Percentiles rank a stretch among this genome's conserved stretches.
These are phyloP conservation scores for Notamacropus eugenii DNA, from an alignment of 2,797 vertebrate genomes.

Conservation along the genomic window DNA sequence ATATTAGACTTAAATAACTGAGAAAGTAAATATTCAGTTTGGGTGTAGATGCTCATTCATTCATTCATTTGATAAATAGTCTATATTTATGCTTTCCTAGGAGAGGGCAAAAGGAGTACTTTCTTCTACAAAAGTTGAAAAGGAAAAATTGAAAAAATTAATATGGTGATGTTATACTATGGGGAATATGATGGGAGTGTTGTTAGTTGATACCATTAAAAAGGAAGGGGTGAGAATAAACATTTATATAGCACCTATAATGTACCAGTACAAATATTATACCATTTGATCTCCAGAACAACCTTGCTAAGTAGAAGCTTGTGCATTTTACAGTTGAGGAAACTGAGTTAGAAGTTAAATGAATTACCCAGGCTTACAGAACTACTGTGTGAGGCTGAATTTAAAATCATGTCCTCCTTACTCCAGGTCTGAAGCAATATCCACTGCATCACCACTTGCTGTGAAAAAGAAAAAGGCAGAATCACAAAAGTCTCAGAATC, in stretches of 20 bases:
- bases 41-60: not conserved
- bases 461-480: not conserved
- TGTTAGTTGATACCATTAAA: constrained; percentile 36
- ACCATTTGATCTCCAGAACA: not conserved
- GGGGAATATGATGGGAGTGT: constrained; percentile 25
- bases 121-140: not conserved
- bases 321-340: not conserved
- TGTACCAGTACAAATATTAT: not conserved
- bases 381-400: not conserved
- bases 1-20: not conserved
- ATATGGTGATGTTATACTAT: not conserved
- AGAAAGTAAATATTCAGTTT: constrained; percentile 32
- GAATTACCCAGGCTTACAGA: not conserved
- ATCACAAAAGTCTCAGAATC: constrained; percentile 2
- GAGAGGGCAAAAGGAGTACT: constrained; percentile 13
- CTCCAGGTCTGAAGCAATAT: not conserved
- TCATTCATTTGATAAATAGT: constrained; percentile 21
- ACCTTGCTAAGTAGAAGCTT: not conserved
- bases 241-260: too few species aligned
- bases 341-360: not conserved
- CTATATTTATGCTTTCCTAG: not conserved
- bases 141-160: not conserved
- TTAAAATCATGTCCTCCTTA: not conserved
- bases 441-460: not conserved
- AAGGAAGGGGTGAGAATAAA: not conserved